A percentile compares a stretch with the other conserved stretches of the same genome.
These are phyloP conservation scores for Eucera pruinosa DNA, from an alignment of 2,888 invertebrate species.

Conservation along the genomic window DNA sequence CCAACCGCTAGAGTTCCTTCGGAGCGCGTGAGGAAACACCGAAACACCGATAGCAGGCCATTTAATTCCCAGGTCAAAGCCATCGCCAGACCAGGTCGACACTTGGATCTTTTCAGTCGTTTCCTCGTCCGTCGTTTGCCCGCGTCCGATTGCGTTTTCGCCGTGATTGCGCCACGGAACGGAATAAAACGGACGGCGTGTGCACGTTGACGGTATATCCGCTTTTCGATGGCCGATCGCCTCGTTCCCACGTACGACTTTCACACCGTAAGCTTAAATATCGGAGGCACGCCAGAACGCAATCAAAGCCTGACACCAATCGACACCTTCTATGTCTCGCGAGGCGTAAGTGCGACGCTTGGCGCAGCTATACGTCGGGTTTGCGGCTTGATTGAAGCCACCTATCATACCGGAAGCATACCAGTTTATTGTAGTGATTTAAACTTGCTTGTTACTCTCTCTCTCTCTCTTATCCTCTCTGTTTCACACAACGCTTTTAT, in stretches of 20 bases:
- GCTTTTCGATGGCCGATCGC: slow-evolving; percentile 25
- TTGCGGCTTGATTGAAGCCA: slow-evolving; percentile 33
- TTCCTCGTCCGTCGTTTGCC: too few relatives aligned
- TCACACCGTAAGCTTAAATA: slow-evolving; percentile 45
- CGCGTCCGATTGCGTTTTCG: slow-evolving; percentile 24
- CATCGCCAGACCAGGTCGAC: slow-evolving; percentile 4
- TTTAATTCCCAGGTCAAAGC: slow-evolving; percentile 38
- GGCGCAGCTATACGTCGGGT: slow-evolving; percentile 23
- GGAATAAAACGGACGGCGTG: slow-evolving; percentile 28
- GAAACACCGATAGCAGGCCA: slow-evolving; percentile 23
- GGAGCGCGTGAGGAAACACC: slow-evolving; percentile 6
- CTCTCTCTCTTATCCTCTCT: background rate
- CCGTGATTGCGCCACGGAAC: slow-evolving; percentile 22
- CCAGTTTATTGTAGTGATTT: slow-evolving; percentile 30
- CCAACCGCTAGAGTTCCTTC: background rate
- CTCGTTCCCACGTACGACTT: slow-evolving; percentile 28
- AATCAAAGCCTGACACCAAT: slow-evolving; percentile 31
- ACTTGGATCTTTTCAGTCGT: slow-evolving; percentile 42
- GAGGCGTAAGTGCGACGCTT: slow-evolving; percentile 36
- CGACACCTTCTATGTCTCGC: slow-evolving; percentile 7
- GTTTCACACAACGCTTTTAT: background rate
- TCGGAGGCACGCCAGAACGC: slow-evolving; percentile 28
- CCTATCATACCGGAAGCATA: slow-evolving; percentile 2
- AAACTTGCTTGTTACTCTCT: background rate
- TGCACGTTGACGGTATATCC: background rate